Evolutionary conservation across 1,140 invertebrate species (phyloP).

Genomic region (Dryas iulia): DNA sequence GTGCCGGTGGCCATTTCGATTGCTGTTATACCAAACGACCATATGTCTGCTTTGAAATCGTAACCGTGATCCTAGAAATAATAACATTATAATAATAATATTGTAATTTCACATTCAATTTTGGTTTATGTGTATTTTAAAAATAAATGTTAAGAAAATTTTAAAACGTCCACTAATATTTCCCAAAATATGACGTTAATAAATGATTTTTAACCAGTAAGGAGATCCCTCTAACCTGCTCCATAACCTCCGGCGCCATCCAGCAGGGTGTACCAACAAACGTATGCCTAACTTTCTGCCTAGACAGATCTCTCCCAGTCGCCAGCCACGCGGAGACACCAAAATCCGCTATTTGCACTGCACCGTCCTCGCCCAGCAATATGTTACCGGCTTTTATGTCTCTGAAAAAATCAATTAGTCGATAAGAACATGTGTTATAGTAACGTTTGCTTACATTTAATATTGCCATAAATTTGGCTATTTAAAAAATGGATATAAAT

Average conservation of each 20-base stretch:
- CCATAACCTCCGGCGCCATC: constrained; percentile 99
- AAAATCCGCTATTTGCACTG: constrained; percentile 98
- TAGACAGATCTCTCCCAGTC: constrained; percentile 93
- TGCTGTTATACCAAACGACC: constrained; percentile 99
- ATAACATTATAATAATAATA: not conserved
- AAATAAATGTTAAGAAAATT: too few relatives aligned
- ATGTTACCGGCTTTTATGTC: constrained; percentile 99
- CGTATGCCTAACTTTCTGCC: constrained; percentile 97
- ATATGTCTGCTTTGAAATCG: constrained; percentile 99
- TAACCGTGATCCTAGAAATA: constrained; percentile 95
- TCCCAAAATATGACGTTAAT: too few relatives aligned
- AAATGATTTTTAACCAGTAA: too few relatives aligned
- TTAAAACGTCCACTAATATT: too few relatives aligned
- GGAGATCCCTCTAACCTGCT: too few relatives aligned
- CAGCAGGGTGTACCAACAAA: constrained; percentile 99
- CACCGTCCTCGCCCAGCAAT: constrained; percentile 97
- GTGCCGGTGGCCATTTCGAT: constrained; percentile 99
- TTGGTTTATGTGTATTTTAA: too few relatives aligned
- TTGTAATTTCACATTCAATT: too few relatives aligned
- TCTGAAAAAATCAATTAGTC: constrained; percentile 74
- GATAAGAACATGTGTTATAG: too few relatives aligned
- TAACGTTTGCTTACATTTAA: too few relatives aligned
- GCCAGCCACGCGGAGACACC: constrained; percentile 96
- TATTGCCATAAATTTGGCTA: too few relatives aligned
- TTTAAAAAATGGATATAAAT: too few relatives aligned